Conservation (phyloP, 2,888 invertebrate species). For the Drosophila yooni region DNA sequence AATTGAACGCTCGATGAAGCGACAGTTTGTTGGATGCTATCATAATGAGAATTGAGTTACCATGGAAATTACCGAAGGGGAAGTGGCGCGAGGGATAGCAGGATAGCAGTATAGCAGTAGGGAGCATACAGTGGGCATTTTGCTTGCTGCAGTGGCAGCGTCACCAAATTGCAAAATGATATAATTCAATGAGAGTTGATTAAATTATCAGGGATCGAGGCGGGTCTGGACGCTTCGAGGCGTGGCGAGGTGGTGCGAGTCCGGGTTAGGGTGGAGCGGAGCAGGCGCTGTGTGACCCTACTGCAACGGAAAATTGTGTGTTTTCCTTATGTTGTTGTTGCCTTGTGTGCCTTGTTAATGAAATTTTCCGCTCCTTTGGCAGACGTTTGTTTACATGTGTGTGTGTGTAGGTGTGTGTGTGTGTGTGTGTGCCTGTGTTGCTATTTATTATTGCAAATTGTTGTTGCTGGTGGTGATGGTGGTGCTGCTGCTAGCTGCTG, state of each 20-base stretch:
- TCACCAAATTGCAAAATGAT: constrained; percentile 77
- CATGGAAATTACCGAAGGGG: constrained; percentile 31
- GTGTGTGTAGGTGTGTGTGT: constrained; percentile 31
- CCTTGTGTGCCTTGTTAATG: constrained; percentile 78
- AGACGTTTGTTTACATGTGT: constrained; percentile 64
- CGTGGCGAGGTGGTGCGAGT: constrained; percentile 8
- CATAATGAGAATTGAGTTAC: constrained; percentile 76
- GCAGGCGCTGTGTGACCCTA: constrained; percentile 36
- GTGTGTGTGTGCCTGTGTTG: constrained; percentile 35
- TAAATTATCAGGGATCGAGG: constrained; percentile 74
- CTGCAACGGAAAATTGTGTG: constrained; percentile 42
- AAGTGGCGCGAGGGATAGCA: background rate
- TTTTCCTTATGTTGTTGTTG: constrained; percentile 33
- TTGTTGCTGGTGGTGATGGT: constrained; percentile 48
- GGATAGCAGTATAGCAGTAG: background rate
- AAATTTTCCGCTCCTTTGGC: constrained; percentile 79
- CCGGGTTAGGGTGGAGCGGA: constrained; percentile 11
- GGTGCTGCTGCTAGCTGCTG: constrained; percentile 27
- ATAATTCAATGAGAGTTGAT: constrained; percentile 82
- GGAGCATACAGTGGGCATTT: constrained; percentile 4
- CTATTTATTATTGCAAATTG: constrained; percentile 79
- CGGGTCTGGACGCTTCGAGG: constrained; percentile 1
- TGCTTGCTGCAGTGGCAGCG: constrained; percentile 43
- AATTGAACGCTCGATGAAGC: constrained; percentile 59
- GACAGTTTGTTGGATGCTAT: constrained; percentile 62